These are phyloP conservation scores for Ochlodes sylvanus DNA, from an alignment of 2,888 invertebrate species.

Conservation along the genomic window DNA sequence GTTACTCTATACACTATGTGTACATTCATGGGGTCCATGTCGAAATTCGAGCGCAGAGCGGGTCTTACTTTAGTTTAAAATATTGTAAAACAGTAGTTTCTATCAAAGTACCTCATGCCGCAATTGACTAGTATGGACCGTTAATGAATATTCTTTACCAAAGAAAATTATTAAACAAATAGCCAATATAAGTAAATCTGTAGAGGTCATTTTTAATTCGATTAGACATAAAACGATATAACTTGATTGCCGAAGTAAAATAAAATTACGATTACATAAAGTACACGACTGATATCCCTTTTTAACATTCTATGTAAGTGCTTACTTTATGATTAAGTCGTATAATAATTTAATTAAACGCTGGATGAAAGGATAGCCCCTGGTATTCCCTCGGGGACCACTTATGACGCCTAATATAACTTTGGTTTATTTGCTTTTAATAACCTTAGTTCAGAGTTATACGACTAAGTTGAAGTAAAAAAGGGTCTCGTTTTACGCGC, in stretches of 20 bases:
- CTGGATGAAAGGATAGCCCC: slow-evolving; percentile 21
- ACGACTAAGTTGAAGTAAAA: slow-evolving; percentile 29
- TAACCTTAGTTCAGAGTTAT: slow-evolving; percentile 37
- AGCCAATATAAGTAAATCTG: too few species aligned
- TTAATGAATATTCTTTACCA: too few species aligned
- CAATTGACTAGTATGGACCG: too few species aligned
- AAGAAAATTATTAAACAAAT: too few species aligned
- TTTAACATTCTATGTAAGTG: slow-evolving; percentile 13
- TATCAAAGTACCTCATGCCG: too few species aligned
- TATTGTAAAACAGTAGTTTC: too few species aligned
- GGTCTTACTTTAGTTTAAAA: too few species aligned
- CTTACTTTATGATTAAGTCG: slow-evolving; percentile 6
- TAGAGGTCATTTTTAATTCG: too few species aligned
- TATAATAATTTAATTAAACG: slow-evolving; percentile 31
- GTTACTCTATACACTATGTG: too few species aligned
- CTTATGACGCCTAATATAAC: slow-evolving; percentile 26
- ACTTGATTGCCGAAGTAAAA: background rate
- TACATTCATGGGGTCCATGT: too few species aligned
- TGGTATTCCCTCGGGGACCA: slow-evolving; percentile 7
- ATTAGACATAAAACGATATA: background rate
- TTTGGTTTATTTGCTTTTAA: slow-evolving; percentile 32
- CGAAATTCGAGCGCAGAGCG: too few species aligned
- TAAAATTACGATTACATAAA: background rate
- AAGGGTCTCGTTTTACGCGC: slow-evolving; percentile 55
- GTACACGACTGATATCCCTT: slow-evolving; percentile 2